Conservation (phyloP, 2,797 vertebrate species). For the Tachyglossus aculeatus region DNA sequence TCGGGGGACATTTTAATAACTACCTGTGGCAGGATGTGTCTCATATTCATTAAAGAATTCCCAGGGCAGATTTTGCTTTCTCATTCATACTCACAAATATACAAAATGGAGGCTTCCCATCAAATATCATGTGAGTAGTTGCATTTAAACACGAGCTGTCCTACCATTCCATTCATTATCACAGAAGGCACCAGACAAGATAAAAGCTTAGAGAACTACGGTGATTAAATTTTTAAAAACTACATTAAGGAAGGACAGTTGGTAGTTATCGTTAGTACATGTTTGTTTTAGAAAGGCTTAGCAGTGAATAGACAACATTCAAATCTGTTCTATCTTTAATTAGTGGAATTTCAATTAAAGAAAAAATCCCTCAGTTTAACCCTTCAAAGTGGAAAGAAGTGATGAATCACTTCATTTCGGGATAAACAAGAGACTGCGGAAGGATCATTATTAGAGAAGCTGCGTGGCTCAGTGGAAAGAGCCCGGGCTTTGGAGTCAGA, state of each 20-base stretch:
- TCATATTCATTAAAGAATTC: constrained; percentile 56
- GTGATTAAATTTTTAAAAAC: not conserved
- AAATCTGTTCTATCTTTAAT: not conserved
- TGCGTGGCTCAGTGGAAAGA: no score
- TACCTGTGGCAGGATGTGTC: constrained; percentile 56
- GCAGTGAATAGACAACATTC: constrained; percentile 23
- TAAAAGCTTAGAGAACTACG: constrained; percentile 23
- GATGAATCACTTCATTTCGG: no score
- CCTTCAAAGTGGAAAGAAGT: no score
- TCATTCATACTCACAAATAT: constrained; percentile 50
- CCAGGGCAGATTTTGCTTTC: constrained; percentile 44
- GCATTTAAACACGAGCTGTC: constrained; percentile 28
- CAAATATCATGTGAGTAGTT: not conserved
- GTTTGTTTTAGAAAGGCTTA: constrained; percentile 20
- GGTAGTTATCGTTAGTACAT: constrained; percentile 2
- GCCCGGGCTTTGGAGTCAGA: no score
- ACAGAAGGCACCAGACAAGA: not conserved
- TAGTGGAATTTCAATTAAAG: not conserved
- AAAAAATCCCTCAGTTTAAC: no score
- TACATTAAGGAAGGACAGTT: constrained; percentile 3
- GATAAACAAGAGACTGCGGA: no score
- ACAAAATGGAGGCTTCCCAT: constrained; percentile 38
- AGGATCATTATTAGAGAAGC: no score
- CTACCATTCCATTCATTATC: constrained; percentile 16
- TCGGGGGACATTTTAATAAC: constrained; percentile 64